Percentiles rank a stretch among this genome's conserved stretches.
phyloP scores from a whole-genome alignment of 2,888 invertebrate species.

The Netelia inedita region DNA sequence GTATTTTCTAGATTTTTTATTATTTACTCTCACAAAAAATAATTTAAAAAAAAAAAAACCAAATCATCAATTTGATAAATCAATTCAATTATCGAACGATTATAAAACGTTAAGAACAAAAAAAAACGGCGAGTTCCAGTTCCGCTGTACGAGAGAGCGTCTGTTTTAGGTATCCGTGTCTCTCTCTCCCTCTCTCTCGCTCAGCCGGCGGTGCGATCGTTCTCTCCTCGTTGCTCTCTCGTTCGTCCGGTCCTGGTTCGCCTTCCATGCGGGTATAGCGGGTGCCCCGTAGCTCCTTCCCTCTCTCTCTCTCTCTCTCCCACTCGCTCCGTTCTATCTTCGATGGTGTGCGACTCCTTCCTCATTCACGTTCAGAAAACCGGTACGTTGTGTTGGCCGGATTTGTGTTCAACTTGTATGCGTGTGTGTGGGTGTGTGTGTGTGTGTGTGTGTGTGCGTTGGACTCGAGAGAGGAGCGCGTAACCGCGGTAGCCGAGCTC shows the following conservation, averaged over 20 bases:
- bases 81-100: too few species aligned
- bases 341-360: constrained; percentile 55
- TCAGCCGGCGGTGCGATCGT: constrained; percentile 30
- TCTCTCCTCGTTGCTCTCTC: constrained; percentile 30
- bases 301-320: constrained; percentile 50
- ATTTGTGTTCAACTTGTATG: constrained; percentile 9
- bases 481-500: constrained; percentile 78
- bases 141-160: not conserved
- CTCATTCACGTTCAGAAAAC: constrained; percentile 62
- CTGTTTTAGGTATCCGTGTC: not conserved
- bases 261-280: constrained; percentile 51
- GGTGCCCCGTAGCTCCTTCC: constrained; percentile 46
- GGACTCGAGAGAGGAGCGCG: constrained; percentile 71
- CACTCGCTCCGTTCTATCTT: constrained; percentile 38
- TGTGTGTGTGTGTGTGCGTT: constrained; percentile 40
- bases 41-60: too few species aligned
- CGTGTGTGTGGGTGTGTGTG: constrained; percentile 55
- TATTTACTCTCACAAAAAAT: not conserved
- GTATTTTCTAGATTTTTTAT: not conserved
- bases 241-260: constrained; percentile 55
- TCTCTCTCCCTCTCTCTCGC: not conserved
- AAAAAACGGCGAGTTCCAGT: not conserved
- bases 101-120: not conserved
- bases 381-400: constrained; percentile 29
- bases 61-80: too few species aligned